Evolutionary conservation across 2,113 vertebrate genomes (phyloP), one percentile per base, ranked within the genome.

Genomic region (Indicator indicator): DNA sequence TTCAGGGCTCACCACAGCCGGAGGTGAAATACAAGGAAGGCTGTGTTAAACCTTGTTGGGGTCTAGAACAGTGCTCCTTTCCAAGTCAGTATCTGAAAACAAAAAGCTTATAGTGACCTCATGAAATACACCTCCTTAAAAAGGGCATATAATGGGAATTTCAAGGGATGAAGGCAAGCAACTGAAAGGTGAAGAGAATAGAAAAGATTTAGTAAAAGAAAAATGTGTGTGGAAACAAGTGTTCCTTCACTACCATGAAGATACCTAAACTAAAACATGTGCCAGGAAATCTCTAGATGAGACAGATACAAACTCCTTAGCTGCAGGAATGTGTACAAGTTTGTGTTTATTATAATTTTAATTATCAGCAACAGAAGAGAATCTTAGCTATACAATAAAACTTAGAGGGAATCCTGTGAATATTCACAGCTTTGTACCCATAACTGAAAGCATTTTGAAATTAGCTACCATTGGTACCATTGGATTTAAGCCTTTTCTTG

Each of bases 361-460:
- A 79, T 89, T 82, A 93, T 23, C 63, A 93, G 26, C 67, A 56
- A 62, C 55, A 73, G 33, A 82, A 93, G 50, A 87, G 84, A 79
- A 62, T 78, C 7, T 71, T 77, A 87, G 20, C 10, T 17, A 32
- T 38, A 40, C 11, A 33, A 55, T 48, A 75, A 58, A 87, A 91
- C 13, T 75, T 30, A 21, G 58, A 86, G 33, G 24, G 89, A 23
- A 86, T 65, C 11, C 44, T 82, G 28, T 2, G 4, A 44, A 89
- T 56, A 84, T 72, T 9, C 19, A 20, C 48, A 79, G 12, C 11
- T 71, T 77, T 78, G 48, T 84, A 64, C 11, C 81, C 4, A 7
- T 38, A 78, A 71, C 26, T 54, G 32, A 83, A 83, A 78, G 2
- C 6, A 27, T 79, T 95, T 69, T 95, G 65, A 92, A 80, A 83